phyloP scores from a whole-genome alignment of 2,113 vertebrate genomes.

The Ctenodactylus gundi region DNA sequence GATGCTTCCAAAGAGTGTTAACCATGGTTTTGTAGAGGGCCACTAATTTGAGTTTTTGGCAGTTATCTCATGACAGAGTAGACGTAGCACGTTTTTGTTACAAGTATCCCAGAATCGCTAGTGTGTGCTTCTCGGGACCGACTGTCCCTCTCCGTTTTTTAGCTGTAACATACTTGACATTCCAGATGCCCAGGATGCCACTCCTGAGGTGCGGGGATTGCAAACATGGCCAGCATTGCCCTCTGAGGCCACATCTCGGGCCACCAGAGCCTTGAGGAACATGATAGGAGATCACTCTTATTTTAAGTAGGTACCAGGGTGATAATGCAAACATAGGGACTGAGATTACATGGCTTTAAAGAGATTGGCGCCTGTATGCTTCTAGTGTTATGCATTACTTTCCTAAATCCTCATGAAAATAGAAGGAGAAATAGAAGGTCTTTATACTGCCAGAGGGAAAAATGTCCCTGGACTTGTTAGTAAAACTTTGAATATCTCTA shows the following conservation, averaged over 20 bases:
- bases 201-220: neutral
- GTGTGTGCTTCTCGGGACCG: neutral
- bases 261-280: neutral
- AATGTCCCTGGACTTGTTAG: neutral
- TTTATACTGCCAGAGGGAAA: neutral
- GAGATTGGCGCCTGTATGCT: neutral
- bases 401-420: neutral
- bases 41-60: neutral
- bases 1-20: neutral
- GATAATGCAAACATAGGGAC: neutral
- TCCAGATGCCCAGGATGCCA: neutral
- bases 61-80: neutral
- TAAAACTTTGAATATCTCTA: neutral
- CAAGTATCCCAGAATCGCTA: neutral
- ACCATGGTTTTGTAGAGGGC: neutral
- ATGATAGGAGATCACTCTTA: neutral
- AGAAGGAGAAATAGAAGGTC: neutral
- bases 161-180: neutral
- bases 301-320: neutral
- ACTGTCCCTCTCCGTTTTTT: neutral
- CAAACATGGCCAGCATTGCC: neutral
- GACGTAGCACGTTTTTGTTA: neutral
- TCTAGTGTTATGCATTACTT: neutral
- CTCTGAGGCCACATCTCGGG: neutral
- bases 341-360: neutral